Evolutionary conservation across 1,140 invertebrate species (phyloP).

Genomic region (Antheraea pernyi): DNA sequence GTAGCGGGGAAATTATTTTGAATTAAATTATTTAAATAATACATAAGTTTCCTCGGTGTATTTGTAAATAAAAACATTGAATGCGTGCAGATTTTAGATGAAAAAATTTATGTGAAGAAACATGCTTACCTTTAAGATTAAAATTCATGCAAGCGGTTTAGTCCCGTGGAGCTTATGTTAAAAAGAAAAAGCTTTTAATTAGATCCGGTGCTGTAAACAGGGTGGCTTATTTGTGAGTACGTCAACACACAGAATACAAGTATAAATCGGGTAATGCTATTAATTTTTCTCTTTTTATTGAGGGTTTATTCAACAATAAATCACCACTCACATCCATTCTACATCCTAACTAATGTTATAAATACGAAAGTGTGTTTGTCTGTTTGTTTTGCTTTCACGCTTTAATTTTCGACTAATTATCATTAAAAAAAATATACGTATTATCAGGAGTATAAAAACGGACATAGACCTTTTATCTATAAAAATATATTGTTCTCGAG

Average conservation of each 20-base stretch:
- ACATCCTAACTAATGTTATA: too few relatives aligned
- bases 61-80: neutral
- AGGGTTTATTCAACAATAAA: too few relatives aligned
- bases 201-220: neutral
- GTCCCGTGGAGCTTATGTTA: constrained; percentile 11
- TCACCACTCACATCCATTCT: too few relatives aligned
- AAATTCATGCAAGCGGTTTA: constrained; percentile 12
- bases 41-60: neutral
- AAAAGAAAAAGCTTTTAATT: constrained; percentile 10
- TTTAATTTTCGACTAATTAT: too few relatives aligned
- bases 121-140: constrained; percentile 29
- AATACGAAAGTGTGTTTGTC: too few relatives aligned
- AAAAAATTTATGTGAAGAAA: constrained; percentile 5
- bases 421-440: too few relatives aligned
- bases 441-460: too few relatives aligned
- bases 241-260: neutral
- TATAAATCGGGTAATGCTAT: too few relatives aligned
- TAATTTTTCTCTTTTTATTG: too few relatives aligned
- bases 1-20: neutral
- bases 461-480: too few relatives aligned
- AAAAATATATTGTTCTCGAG: too few relatives aligned
- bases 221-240: neutral
- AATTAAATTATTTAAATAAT: neutral
- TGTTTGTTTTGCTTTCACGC: too few relatives aligned
- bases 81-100: neutral